Evolutionary conservation across 2,888 invertebrate species (phyloP), one percentile per base, ranked within the genome.

Genomic region (Caenorhabditis parvicauda): DNA sequence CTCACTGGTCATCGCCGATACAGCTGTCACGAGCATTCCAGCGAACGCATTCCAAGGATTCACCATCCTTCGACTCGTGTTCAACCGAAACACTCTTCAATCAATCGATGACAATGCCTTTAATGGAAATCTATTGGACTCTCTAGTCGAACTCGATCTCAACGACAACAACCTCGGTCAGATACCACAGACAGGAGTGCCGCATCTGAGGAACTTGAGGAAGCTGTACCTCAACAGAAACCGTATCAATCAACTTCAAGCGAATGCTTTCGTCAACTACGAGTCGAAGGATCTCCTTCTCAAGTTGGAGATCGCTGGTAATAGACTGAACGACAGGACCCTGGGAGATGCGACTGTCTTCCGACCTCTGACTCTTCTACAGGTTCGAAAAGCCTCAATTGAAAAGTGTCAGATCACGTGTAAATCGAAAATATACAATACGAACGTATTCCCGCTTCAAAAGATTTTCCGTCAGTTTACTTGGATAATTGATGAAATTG

Each of bases 221-320:
- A 81, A 79, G 59, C 66, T 81, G 24, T 80, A 81, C 56, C 59
- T 81, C 58, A 78, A 77, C 62, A 47, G 67, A 12, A 80, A 81
- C 61, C 56, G 77, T 17, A 79, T 80, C 62, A 60, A 38, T 27
- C 65, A 66, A 44, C 56, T 79, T 27, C 56, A 68, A 1, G 51
- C 72, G 19, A 69, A 65, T 21, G 56, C 72, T 2, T 81, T 81
- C 55, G 59, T 60, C 22, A 59, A 64, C 37, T 81, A 72, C 47
- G 74, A 64, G 44, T 70, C 73, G 28, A 61, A 59, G 42, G 72
- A 77, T 27, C 57, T 76, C 25, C 54, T 81, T 45, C 53, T 78
- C 50, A 80, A 81, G 51, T 52, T 81, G 51, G 77, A 77, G 27
- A 54, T 81, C 54, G 74, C 79, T 29, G 79, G 75, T 29, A 81